These are phyloP conservation scores for Anguilla obscura DNA, from an alignment of 2,797 vertebrate genomes.

Conservation along the genomic window DNA sequence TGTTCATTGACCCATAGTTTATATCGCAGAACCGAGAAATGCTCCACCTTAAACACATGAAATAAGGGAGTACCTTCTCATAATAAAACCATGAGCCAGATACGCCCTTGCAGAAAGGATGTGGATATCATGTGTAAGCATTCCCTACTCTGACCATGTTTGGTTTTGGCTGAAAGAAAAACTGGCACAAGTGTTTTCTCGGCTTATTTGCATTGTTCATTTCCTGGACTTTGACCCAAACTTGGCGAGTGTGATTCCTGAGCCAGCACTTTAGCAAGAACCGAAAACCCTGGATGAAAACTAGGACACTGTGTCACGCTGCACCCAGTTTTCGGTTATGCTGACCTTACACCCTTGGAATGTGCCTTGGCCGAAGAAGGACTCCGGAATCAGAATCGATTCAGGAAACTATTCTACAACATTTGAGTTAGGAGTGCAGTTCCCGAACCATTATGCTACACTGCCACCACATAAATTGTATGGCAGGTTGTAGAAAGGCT, in stretches of 20 bases:
- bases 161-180: constrained; percentile 50
- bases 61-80: neutral
- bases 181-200: neutral
- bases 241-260: neutral
- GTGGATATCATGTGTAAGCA: neutral
- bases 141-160: neutral
- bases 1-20: neutral
- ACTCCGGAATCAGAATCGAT: neutral
- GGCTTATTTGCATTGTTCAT: neutral
- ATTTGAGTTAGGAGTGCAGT: neutral
- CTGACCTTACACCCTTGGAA: constrained; percentile 10
- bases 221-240: neutral
- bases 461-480: neutral
- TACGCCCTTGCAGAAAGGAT: neutral
- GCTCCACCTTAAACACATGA: neutral
- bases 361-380: neutral
- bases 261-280: constrained; percentile 52
- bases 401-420: neutral
- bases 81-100: neutral
- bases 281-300: constrained; percentile 62
- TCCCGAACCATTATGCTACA: neutral
- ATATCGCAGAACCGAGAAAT: neutral
- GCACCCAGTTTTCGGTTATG: neutral
- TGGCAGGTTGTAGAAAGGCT: neutral
- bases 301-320: constrained; percentile 60